phyloP scores from a whole-genome alignment of 2,113 vertebrate species.

The Stigmatopora argus region DNA sequence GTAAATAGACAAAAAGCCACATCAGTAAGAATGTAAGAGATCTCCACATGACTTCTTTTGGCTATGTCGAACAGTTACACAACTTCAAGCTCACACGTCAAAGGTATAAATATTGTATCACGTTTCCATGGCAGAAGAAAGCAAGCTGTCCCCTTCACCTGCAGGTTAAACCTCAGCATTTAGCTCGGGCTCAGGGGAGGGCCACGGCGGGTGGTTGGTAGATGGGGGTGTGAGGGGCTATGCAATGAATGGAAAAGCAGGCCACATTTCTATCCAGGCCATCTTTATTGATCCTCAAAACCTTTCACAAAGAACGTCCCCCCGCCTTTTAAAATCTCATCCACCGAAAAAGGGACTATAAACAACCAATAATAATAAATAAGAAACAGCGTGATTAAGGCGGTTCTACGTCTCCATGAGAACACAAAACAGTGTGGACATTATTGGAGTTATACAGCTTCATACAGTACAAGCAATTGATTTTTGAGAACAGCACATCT shows the following conservation, averaged over 20 bases:
- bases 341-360: conserved; percentile 53
- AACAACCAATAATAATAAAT: conserved; percentile 71
- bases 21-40: neutral
- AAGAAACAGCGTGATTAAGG: conserved; percentile 72
- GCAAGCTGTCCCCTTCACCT: conserved; percentile 19
- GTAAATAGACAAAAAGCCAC: neutral
- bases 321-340: conserved; percentile 35
- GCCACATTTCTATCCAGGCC: conserved; percentile 66
- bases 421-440: conserved; percentile 66
- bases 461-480: conserved; percentile 67
- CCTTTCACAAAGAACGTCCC: conserved; percentile 57
- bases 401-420: conserved; percentile 72
- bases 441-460: conserved; percentile 63
- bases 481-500: conserved; percentile 56
- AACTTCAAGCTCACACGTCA: neutral
- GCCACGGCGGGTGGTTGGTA: neutral
- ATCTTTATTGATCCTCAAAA: conserved; percentile 74
- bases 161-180: conserved; percentile 45
- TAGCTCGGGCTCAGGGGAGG: conserved; percentile 2
- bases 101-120: conserved; percentile 36
- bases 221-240: conserved; percentile 34
- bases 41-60: neutral
- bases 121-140: conserved; percentile 19
- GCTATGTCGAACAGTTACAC: neutral
- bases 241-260: conserved; percentile 66